Evolutionary conservation across 1,140 invertebrate genomes (phyloP), one percentile per base, ranked within the genome.

Genomic region (Cyclina sinensis): DNA sequence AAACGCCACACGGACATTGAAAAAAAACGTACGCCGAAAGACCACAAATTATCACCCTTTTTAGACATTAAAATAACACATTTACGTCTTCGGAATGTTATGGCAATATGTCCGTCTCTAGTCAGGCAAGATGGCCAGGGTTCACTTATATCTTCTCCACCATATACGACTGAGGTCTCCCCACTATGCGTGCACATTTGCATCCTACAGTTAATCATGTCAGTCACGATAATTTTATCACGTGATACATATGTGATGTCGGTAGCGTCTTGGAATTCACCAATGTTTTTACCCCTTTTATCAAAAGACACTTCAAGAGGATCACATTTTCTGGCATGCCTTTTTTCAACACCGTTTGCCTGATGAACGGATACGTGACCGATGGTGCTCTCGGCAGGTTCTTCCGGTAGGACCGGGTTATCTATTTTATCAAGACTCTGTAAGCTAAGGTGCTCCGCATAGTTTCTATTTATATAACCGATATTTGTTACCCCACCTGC

Each of bases 181-280:
- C 87, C 87, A 24, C 21, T n/a, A 18, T 32, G 27, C n/a, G 51
- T 76, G 57, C 80, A 91, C 16, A 87, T 32, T 59, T 92, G 90
- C 24, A 92, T 59, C 37, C 84, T 74, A 32, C 73, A 89, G 73
- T 89, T 90, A 59, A 91, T 68, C 62, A 91, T 86, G 82, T 92
- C 91, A 9, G 90, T 91, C 5, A 92, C 87, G 18, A 92, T 30
- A 11, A 92, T 24, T 21, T 81, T 39, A 18, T 79, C 73, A 35
- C 87, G 48, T 2, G 51, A 43, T 18, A 90, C 16, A 46, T 37
- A 86, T 24, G 59, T 48, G 2, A 92, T 57, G 30, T 83, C 82
- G 16, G 90, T 90, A 3, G 89, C 90, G 46, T 92, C 89, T 37
- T 90, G 89, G 37, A 92, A 88, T 32, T 90, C 46, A n/a, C 91